Percentiles rank a stretch among this genome's conserved stretches.
Evolutionary conservation across 2,113 vertebrate genomes (phyloP).

Genomic region (Hydropotes inermis): DNA sequence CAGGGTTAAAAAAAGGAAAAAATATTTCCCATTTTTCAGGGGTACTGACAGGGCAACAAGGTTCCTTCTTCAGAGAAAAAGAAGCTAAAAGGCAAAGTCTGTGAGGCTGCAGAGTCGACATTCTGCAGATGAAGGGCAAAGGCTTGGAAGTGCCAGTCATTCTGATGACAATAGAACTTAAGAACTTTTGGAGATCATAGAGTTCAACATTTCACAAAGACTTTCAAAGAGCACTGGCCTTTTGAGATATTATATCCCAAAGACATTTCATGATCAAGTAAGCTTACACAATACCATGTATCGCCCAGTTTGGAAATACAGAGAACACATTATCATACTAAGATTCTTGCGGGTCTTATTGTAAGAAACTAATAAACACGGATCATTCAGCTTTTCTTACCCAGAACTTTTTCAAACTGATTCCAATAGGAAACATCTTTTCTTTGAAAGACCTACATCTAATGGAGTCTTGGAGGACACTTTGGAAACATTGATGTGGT

Average conservation of each 20-base stretch:
- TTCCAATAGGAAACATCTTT: neutral
- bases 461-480: neutral
- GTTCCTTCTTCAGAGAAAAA: neutral
- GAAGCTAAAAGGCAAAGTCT: neutral
- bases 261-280: neutral
- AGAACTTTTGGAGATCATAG: conserved; percentile 22
- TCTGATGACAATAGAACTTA: conserved; percentile 8
- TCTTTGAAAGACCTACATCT: neutral
- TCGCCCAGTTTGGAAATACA: neutral
- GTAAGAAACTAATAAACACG: neutral
- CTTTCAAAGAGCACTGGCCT: conserved; percentile 18
- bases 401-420: neutral
- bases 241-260: neutral
- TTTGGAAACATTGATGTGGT: neutral
- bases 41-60: neutral
- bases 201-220: neutral
- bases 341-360: neutral
- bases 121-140: neutral
- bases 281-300: neutral
- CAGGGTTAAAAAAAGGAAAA: neutral
- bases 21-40: neutral
- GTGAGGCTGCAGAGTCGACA: neutral
- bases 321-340: neutral
- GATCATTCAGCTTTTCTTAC: neutral
- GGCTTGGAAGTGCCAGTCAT: neutral